phyloP scores from a whole-genome alignment of 2,888 invertebrate genomes.

The Hylaea fasciaria region DNA sequence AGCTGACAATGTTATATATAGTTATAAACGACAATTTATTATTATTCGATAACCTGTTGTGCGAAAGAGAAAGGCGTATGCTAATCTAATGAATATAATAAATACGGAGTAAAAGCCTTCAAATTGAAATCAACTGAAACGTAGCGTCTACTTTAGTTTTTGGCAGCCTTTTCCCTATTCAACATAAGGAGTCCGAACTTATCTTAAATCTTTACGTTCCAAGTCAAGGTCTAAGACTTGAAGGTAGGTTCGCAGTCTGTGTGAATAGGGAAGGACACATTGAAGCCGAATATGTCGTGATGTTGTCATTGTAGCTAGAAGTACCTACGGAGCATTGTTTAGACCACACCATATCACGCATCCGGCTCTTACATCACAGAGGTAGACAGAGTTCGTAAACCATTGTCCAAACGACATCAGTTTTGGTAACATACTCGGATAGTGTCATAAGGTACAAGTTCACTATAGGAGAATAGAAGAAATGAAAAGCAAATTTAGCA shows the following conservation, averaged over 20 bases:
- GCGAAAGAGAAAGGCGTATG: slow-evolving; percentile 23
- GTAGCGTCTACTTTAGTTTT: neutral
- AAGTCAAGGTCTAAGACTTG: slow-evolving; percentile 11
- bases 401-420: slow-evolving; percentile 22
- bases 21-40: neutral
- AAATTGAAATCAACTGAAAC: neutral
- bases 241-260: neutral
- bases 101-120: no score
- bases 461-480: neutral
- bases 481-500: neutral
- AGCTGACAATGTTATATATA: neutral
- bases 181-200: slow-evolving; percentile 1
- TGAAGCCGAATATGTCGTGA: slow-evolving; percentile 47
- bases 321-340: slow-evolving; percentile 49
- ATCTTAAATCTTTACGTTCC: slow-evolving; percentile 11
- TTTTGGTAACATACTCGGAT: slow-evolving; percentile 9
- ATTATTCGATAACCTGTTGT: neutral
- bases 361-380: slow-evolving; percentile 42
- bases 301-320: slow-evolving; percentile 49
- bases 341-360: slow-evolving; percentile 22
- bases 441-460: slow-evolving; percentile 1
- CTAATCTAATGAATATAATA: slow-evolving; percentile 9
- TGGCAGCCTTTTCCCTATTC: slow-evolving; percentile 4
- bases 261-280: slow-evolving; percentile 16
- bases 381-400: slow-evolving; percentile 5